Evolutionary conservation across 2,888 invertebrate species (phyloP), one percentile per base, ranked within the genome.

Genomic region (Serripes groenlandicus): DNA sequence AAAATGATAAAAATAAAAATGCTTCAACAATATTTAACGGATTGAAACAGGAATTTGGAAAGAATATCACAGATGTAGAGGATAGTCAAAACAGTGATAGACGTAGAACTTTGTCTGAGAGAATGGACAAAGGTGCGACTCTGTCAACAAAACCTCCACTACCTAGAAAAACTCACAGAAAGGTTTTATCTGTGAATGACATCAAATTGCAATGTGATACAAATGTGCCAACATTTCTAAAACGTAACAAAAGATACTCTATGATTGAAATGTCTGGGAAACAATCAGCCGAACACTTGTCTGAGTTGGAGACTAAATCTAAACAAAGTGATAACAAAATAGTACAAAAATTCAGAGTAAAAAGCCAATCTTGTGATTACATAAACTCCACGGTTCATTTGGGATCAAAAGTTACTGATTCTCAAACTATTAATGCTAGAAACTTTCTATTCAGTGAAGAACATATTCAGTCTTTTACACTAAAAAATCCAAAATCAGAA

Each of bases 131-230:
- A 37, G 7, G 3, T 62, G 15, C 30, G 23, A 66, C 34, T 23
- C n/a, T 66, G 28, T 42, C 42, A 15, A 35, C 37, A 56, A 84
- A 84, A 84, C 84, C 84, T 23, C 84, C 84, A 30, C 54, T 84
- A 72, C 84, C 84, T 52, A 54, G 37, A 26, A 75, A 80, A 64
- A 71, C 32, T 0, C 60, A 60, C 26, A 64, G 52, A 1, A 80
- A 82, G 66, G 77, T 84, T 49, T 71, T 75, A 5, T 84, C 84
- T n/a, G 60, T 81, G n/a, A 78, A 42, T 75, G 80, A 84, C 35
- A 75, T 84, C 21, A 42, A 37, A 18, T 30, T 18, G 0, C 32
- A 69, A 3, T 30, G 52, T 23, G 54, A 42, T 15, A 56, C 52
- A 42, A 21, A 21, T 18, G 21, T 23, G 0, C n/a, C 42, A 18